phyloP scores from a whole-genome alignment of 2,888 invertebrate genomes.

The Acronicta psi region DNA sequence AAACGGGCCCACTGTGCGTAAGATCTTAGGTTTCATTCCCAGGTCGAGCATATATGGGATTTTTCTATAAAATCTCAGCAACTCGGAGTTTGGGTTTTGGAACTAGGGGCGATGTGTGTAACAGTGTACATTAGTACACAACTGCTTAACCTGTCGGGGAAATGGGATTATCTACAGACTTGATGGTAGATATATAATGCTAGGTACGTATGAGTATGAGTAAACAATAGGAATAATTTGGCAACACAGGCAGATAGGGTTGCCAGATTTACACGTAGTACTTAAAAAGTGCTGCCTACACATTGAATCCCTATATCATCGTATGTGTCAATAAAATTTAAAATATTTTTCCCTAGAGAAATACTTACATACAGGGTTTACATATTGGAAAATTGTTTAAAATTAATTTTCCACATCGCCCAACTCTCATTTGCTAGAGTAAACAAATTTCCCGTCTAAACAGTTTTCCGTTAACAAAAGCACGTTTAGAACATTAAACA shows the following conservation, averaged over 20 bases:
- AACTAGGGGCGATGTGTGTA: no score
- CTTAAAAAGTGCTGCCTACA: background rate
- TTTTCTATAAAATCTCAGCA: no score
- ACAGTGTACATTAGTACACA: no score
- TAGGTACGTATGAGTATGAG: no score
- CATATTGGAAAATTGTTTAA: conserved; percentile 15
- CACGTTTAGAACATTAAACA: conserved; percentile 30
- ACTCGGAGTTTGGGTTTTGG: no score
- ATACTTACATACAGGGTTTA: background rate
- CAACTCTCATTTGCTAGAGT: conserved; percentile 21
- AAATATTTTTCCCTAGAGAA: no score
- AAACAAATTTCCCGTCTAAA: conserved; percentile 28
- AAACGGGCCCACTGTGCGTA: no score
- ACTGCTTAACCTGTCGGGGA: no score
- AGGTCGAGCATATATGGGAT: no score
- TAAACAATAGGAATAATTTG: conserved; percentile 5
- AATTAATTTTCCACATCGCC: conserved; percentile 24
- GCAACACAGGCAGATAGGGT: conserved; percentile 9
- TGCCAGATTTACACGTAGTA: conserved; percentile 12
- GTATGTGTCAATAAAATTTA: background rate
- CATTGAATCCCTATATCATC: background rate
- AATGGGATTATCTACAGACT: no score
- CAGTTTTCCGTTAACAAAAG: conserved; percentile 27
- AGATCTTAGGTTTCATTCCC: no score
- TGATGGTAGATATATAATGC: no score